Evolutionary conservation across 2,113 vertebrate species (phyloP).

Genomic region (Lanius ludovicianus): DNA sequence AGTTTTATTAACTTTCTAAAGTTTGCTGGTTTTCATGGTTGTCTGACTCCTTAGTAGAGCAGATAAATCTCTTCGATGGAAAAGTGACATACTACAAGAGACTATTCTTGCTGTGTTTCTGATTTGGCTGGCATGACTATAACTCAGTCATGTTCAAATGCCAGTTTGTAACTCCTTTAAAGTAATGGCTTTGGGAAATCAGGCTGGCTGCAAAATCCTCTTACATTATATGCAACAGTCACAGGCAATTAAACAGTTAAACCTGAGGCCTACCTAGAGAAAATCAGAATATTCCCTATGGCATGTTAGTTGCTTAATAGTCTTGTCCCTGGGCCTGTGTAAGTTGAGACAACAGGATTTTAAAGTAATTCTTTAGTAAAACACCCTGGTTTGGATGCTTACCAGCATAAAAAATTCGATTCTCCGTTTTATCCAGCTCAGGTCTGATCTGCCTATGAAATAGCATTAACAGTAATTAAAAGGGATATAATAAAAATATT

Average conservation of each 20-base stretch:
- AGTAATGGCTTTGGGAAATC: neutral
- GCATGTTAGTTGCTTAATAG: neutral
- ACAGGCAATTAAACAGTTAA: slow-evolving; percentile 13
- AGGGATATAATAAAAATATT: neutral
- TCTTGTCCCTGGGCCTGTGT: neutral
- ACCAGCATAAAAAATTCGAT: neutral
- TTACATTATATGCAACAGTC: neutral
- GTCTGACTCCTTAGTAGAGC: neutral
- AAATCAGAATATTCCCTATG: neutral
- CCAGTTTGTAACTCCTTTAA: neutral
- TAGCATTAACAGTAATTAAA: neutral
- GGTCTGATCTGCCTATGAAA: neutral
- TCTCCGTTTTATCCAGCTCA: neutral
- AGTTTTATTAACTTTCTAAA: slow-evolving; percentile 39
- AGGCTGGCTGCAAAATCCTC: neutral
- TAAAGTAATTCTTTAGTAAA: neutral
- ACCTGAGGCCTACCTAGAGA: neutral
- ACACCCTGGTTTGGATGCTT: neutral
- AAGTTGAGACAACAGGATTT: neutral
- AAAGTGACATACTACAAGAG: neutral
- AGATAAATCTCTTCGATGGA: slow-evolving; percentile 12
- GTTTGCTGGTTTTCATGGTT: slow-evolving; percentile 6
- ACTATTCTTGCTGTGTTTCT: neutral
- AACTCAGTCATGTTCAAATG: neutral
- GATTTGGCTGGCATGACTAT: neutral